Base-by-base conservation (phyloP, 2,113 vertebrate species). In the Raphicerus campestris region DNA sequence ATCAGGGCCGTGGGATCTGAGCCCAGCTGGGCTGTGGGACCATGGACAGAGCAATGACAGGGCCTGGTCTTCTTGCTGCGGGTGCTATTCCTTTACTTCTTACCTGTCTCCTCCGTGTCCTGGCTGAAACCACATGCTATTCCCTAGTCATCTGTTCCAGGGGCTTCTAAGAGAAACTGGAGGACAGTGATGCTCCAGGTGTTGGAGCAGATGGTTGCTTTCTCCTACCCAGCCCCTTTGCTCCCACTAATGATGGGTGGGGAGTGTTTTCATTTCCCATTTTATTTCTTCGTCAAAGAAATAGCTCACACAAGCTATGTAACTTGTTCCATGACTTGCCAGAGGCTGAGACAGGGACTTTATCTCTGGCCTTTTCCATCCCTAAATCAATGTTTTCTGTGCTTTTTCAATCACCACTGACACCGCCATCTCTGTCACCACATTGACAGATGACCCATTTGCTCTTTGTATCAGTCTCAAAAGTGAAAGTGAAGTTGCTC, bases 61-160 rank as follows among this genome's bases (percentile, higher is more conserved):
- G 87, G 51, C 53, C 51, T 19, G 24, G 24, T 39, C 39, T 56
- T 58, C 47, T 32, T 19, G 35, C 90, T 51, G 11, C 0, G 0
- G 17, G 35, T 78, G 16, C 42, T 47, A 45, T 32, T 22, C 20
- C 10, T 22, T n/a, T 15, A 16, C 19, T 22, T 24, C 82, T 63
- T 39, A 13, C 45, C 39, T 32, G 22, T 26, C 3, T 28, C 30
- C 7, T 86, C 20, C 1, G 0, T 7, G 16, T 78, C 91, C 85
- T 24, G 17, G 17, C 45, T 15, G 22, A 75, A 35, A 6, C 19
- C 35, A 32, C 45, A 10, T 51, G n/a, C 30, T 39, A 28, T 61
- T 35, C 32, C 55, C 53, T 11, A 14, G 15, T 60, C 42, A 35
- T 78, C 82, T 93, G 82, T 66, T 87, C 20, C 39, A 49, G 32